A percentile compares a stretch with the other conserved stretches of the same genome.
Evolutionary conservation across 35 echinoderm and acorn worm genomes (phyloP).

Genomic region (Heliocidaris tuberculata): DNA sequence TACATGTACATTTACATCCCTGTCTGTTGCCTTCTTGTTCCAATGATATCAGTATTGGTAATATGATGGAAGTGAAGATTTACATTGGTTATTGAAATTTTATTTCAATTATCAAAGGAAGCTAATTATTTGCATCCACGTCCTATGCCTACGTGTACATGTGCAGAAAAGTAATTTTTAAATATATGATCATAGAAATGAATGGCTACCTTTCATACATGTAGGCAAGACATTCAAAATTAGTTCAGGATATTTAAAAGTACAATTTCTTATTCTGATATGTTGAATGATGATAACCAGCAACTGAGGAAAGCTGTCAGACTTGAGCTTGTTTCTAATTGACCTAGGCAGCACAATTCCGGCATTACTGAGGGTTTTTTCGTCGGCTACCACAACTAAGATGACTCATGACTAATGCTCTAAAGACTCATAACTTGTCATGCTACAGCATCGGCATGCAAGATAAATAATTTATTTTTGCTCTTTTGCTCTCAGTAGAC

Average conservation of each 20-base stretch:
- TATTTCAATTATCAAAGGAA: too few relatives aligned
- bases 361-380: not conserved
- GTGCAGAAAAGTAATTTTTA: too few relatives aligned
- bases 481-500: not conserved
- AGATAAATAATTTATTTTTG: not conserved
- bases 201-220: not conserved
- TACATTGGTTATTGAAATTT: too few relatives aligned
- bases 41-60: too few relatives aligned
- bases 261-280: not conserved
- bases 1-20: too few relatives aligned
- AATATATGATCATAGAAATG: too few relatives aligned
- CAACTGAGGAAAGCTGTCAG: not conserved
- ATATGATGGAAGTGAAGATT: too few relatives aligned
- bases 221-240: not conserved
- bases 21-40: too few relatives aligned
- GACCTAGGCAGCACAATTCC: not conserved
- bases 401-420: not conserved
- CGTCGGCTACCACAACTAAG: not conserved
- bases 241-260: not conserved
- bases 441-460: not conserved
- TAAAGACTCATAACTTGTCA: conserved; percentile 9
- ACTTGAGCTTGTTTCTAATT: not conserved
- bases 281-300: not conserved
- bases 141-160: too few relatives aligned
- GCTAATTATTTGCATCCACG: too few relatives aligned